These are phyloP conservation scores for Buathra laborator DNA, from an alignment of 2,888 invertebrate genomes.

Conservation along the genomic window DNA sequence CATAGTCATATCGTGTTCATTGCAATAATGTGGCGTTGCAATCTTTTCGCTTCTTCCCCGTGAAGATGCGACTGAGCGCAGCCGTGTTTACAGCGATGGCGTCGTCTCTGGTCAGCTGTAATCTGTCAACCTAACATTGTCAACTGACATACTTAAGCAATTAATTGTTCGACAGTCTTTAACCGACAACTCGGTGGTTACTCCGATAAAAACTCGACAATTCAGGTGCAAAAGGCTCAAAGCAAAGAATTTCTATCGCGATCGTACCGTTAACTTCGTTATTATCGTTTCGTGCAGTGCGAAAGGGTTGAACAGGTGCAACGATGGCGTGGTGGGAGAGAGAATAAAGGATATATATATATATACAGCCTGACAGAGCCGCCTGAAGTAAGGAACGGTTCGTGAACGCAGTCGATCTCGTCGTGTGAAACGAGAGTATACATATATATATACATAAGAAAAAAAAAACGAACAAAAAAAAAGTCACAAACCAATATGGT, in stretches of 20 bases:
- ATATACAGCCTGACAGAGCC: constrained; percentile 17
- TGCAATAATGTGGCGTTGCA: constrained; percentile 49
- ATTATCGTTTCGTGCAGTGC: not conserved
- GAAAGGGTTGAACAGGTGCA: constrained; percentile 35
- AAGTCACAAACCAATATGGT: constrained; percentile 81
- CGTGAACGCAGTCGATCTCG: constrained; percentile 16
- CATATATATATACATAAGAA: constrained; percentile 3
- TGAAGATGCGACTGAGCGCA: constrained; percentile 46
- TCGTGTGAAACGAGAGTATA: constrained; percentile 47
- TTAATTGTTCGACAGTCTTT: not conserved
- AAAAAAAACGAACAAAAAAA: constrained; percentile 53
- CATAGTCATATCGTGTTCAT: no score
- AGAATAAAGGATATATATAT: constrained; percentile 2
- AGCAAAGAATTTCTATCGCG: not conserved
- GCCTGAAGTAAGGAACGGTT: constrained; percentile 37
- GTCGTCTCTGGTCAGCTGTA: constrained; percentile 53
- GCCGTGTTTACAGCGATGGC: constrained; percentile 37
- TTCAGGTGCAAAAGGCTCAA: not conserved
- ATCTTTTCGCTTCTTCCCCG: constrained; percentile 1
- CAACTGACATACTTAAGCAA: not conserved
- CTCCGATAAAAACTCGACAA: not conserved
- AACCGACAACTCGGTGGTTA: not conserved
- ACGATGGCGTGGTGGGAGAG: not conserved
- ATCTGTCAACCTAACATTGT: constrained; percentile 58
- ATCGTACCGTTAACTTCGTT: not conserved